Conservation (phyloP, 2,888 invertebrate species). For the Agrilus cyanescens region DNA sequence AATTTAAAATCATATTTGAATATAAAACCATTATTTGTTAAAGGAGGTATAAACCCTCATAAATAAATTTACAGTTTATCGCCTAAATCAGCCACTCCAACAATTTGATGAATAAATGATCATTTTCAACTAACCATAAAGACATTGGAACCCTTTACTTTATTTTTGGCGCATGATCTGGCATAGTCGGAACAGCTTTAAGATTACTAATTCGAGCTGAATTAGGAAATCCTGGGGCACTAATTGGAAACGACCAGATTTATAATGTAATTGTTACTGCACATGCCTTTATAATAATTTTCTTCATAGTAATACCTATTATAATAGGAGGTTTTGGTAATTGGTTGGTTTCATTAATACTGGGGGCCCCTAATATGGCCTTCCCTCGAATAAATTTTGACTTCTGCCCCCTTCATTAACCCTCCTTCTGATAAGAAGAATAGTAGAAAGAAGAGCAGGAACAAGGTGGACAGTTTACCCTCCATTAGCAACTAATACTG, state of each 20-base stretch:
- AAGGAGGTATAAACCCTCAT: conserved; percentile 36
- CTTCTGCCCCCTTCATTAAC: conserved; percentile 56
- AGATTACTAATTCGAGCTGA: conserved; percentile 62
- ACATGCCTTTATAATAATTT: conserved; percentile 73
- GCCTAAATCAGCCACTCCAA: no score
- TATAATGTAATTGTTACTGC: conserved; percentile 67
- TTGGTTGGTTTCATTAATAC: conserved; percentile 64
- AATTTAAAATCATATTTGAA: conserved; percentile 48
- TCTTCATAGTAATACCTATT: conserved; percentile 49
- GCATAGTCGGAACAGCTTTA: conserved; percentile 57
- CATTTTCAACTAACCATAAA: conserved; percentile 63
- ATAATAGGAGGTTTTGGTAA: conserved; percentile 78
- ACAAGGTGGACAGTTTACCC: conserved; percentile 73
- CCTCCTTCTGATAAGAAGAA: conserved; percentile 49
- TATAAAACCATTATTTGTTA: conserved; percentile 45
- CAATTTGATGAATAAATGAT: conserved; percentile 54
- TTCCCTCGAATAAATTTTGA: conserved; percentile 79
- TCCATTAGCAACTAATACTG: conserved; percentile 50
- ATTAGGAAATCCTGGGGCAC: conserved; percentile 51
- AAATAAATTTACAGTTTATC: conserved; percentile 55
- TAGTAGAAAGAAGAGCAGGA: conserved; percentile 58
- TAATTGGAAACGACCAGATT: conserved; percentile 61
- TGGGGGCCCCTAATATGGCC: conserved; percentile 69
- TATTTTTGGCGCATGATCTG: conserved; percentile 54
- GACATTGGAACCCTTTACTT: conserved; percentile 66